Percentiles rank a stretch among this genome's conserved stretches.
These are phyloP conservation scores for Turritopsis dohrnii DNA, from an alignment of 30 jellyfish, hydroid and myxozoan species.

Conservation along the genomic window DNA sequence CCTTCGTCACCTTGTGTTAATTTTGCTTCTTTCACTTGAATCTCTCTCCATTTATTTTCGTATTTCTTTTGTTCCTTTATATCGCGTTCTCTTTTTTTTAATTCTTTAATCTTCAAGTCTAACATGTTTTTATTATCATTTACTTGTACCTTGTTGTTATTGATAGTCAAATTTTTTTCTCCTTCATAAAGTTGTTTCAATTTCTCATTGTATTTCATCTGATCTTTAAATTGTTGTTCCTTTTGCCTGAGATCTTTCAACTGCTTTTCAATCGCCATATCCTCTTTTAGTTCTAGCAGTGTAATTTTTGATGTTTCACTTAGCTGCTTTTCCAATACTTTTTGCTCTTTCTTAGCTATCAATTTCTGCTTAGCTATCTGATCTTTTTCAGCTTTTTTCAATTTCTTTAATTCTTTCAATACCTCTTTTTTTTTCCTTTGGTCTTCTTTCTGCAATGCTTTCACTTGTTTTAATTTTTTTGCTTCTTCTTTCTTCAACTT, in stretches of 20 bases:
- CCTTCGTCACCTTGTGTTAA: not conserved
- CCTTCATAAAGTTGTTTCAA: not conserved
- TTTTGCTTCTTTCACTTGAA: not conserved
- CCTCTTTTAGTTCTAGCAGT: not conserved
- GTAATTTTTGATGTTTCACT: not conserved
- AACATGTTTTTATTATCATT: not conserved
- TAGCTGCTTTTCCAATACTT: not conserved
- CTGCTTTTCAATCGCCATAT: not conserved
- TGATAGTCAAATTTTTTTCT: not conserved
- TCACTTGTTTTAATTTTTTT: not conserved
- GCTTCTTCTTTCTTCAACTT: not conserved
- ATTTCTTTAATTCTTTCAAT: not conserved
- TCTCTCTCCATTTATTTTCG: not conserved
- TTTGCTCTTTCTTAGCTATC: not conserved
- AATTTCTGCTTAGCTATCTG: not conserved
- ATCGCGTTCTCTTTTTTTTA: not conserved
- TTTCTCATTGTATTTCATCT: not conserved
- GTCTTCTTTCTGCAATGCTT: not conserved
- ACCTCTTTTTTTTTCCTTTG: not conserved
- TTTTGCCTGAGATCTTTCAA: not conserved
- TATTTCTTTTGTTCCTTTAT: not conserved
- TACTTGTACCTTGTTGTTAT: not conserved
- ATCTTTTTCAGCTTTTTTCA: not conserved
- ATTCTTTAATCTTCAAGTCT: not conserved
- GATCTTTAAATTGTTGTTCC: not conserved